Conservation (phyloP, 2,797 vertebrate genomes). For the Bradypodion ventrale region DNA sequence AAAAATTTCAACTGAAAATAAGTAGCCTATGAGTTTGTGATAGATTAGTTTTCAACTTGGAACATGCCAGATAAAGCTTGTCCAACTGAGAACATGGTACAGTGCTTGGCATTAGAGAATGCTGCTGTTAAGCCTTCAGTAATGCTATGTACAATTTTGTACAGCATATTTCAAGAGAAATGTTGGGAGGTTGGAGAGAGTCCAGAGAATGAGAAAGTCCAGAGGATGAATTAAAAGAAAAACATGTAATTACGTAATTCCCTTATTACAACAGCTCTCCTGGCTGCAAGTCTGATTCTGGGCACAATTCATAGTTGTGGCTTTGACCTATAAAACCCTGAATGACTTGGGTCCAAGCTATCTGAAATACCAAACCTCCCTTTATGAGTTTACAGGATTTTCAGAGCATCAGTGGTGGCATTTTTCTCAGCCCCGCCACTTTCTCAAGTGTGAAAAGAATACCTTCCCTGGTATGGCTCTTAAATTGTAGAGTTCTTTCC, state of each 20-base stretch:
- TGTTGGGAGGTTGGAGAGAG: not conserved
- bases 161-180: not conserved
- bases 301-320: no score
- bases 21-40: not conserved
- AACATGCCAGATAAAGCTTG: not conserved
- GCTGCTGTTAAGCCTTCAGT: not conserved
- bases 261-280: no score
- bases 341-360: no score
- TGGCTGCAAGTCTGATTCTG: no score
- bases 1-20: not conserved
- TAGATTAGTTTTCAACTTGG: not conserved
- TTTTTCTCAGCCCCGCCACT: no score
- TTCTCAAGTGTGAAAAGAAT: no score
- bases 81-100: not conserved
- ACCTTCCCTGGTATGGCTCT: no score
- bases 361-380: no score
- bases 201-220: not conserved
- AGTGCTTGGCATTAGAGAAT: not conserved
- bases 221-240: not conserved
- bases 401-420: no score
- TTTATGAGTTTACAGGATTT: no score
- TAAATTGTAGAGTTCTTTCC: no score
- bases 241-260: not conserved
- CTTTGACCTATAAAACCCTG: no score
- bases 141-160: not conserved